Base-by-base conservation (phyloP, 2,888 invertebrate species). In the Hyposoter dolosus region DNA sequence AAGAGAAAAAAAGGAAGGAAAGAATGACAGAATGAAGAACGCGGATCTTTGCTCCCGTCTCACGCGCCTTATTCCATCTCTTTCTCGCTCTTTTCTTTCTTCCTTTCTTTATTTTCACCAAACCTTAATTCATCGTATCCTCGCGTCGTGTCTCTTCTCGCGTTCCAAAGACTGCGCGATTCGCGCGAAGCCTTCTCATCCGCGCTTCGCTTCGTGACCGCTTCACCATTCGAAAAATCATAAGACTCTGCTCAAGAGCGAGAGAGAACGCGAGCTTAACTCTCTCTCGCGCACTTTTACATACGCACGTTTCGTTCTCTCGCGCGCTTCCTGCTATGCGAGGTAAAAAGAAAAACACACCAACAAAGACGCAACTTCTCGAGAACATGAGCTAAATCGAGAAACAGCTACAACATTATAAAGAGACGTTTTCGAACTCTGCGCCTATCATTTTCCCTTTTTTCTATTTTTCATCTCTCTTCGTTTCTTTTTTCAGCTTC, bases 371-470 rank as follows among this genome's bases (percentile, higher is more conserved):
- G 76, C 80, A 88, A 88, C 88, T 87, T 82, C 76, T 82, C 86
- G 89, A 88, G 66, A 81, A 83, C 86, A 88, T 83, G 88, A 90
- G 89, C 90, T 91, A 90, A 91, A 91, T 91, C 90, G 89, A 91
- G 90, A 40, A 40, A 90, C 89, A 89, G 90, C 90, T 89, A 89
- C 89, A 90, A 90, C 91, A 90, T 91, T 91, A 90, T 88, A 88
- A 83, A 84, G 79, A 77, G 71, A 71, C 79, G 72, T 87, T 83
- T 83, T 76, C 82, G 75, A 86, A 84, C 88, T 86, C 87, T 87
- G 87, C 87, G 83, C 86, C 68, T 69, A 7, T 43, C 56, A 86
- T 83, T 87, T 87, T 86, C 56, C 63, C 12, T 56, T 47, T 74
- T n/a, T 17, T 74, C 17, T 56, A 19, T 50, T 47, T 43, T 47